Conservation (phyloP, 2,888 invertebrate genomes). For the Hylaea fasciaria region DNA sequence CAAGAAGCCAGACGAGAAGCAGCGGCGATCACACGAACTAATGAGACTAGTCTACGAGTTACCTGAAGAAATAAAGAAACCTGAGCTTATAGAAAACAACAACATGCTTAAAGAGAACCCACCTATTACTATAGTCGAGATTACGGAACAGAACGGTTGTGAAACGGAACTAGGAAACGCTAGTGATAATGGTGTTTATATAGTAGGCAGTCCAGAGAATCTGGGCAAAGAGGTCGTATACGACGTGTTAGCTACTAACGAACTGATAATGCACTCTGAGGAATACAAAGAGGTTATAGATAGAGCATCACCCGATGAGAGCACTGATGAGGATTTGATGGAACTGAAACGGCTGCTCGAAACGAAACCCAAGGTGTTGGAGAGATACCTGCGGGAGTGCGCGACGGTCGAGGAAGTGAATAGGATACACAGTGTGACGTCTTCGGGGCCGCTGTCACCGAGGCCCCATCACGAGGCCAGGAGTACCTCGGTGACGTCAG, state of each 20-base stretch:
- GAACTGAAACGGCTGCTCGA: slow-evolving; percentile 73
- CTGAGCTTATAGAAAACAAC: slow-evolving; percentile 67
- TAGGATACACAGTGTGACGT: slow-evolving; percentile 85
- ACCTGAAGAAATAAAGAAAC: slow-evolving; percentile 70
- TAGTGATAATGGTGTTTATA: slow-evolving; percentile 69
- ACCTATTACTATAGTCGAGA: slow-evolving; percentile 77
- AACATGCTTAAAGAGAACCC: slow-evolving; percentile 80
- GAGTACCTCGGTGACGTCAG: slow-evolving; percentile 92
- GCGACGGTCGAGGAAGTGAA: slow-evolving; percentile 88
- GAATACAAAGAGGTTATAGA: slow-evolving; percentile 75
- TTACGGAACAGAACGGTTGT: slow-evolving; percentile 81
- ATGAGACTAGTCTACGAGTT: slow-evolving; percentile 81
- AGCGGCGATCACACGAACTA: slow-evolving; percentile 68
- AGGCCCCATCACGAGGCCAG: slow-evolving; percentile 82
- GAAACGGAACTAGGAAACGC: slow-evolving; percentile 65
- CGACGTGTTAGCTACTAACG: slow-evolving; percentile 68
- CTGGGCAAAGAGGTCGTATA: slow-evolving; percentile 76
- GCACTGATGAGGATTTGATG: slow-evolving; percentile 73
- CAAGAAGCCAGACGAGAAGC: slow-evolving; percentile 59
- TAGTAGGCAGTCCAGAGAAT: slow-evolving; percentile 68
- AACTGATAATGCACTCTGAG: slow-evolving; percentile 69
- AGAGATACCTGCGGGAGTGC: slow-evolving; percentile 91
- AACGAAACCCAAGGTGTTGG: slow-evolving; percentile 87
- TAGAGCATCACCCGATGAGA: slow-evolving; percentile 71
- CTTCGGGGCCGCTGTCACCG: slow-evolving; percentile 79